Percentiles rank a stretch among this genome's conserved stretches.
These are phyloP conservation scores for Bolinopsis microptera DNA, from an alignment of 37 sponge, comb jelly and placozoan species.

Conservation along the genomic window DNA sequence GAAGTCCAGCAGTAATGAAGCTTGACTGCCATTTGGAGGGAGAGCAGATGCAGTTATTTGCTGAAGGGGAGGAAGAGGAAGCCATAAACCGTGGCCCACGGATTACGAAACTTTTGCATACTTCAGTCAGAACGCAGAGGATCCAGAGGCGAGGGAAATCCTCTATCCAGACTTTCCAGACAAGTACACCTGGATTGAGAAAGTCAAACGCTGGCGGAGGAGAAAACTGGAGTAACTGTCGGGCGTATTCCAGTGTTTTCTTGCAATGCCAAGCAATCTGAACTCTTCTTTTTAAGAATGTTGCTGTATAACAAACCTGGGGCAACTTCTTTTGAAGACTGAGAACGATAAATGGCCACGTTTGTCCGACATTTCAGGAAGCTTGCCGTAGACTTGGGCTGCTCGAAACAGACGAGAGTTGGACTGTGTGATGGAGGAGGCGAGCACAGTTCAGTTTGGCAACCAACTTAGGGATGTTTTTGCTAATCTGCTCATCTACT, in stretches of 20 bases:
- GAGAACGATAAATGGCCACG: neutral
- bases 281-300: neutral
- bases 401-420: neutral
- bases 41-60: conserved; percentile 17
- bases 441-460: neutral
- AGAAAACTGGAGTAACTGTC: too few relatives aligned
- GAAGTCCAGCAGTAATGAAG: neutral
- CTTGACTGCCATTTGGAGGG: neutral
- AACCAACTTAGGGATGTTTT: conserved; percentile 44
- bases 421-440: conserved; percentile 27
- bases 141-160: neutral
- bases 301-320: conserved; percentile 35
- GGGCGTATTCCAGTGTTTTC: neutral
- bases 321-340: conserved; percentile 63
- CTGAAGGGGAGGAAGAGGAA: conserved; percentile 9
- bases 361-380: conserved; percentile 9
- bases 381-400: conserved; percentile 21
- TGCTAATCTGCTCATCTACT: neutral
- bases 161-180: conserved; percentile 63
- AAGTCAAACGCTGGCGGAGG: neutral
- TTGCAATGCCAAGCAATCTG: neutral
- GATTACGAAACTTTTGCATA: too few relatives aligned
- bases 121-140: neutral
- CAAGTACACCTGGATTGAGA: neutral
- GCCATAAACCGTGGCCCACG: too few relatives aligned